A percentile compares a stretch with the other conserved stretches of the same genome.
These are phyloP conservation scores for Diadophis punctatus DNA, from an alignment of 2,113 vertebrate species.

Conservation along the genomic window DNA sequence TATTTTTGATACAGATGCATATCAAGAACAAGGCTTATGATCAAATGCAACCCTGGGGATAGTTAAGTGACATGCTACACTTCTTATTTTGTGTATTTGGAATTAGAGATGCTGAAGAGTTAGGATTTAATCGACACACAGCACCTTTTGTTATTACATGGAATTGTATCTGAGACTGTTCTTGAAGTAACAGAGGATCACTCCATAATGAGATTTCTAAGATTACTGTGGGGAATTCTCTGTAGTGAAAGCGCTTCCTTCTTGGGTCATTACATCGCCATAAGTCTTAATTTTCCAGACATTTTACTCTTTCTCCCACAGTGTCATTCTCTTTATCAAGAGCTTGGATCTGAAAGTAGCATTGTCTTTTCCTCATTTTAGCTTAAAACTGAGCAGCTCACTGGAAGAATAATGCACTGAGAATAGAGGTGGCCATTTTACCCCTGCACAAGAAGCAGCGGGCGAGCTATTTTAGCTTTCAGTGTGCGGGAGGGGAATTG, in stretches of 20 bases:
- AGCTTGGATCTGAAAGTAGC: conserved; percentile 49
- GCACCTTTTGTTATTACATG: conserved; percentile 46
- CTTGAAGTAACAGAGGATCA: conserved; percentile 62
- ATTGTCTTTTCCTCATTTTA: conserved; percentile 40
- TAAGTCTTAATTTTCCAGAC: conserved; percentile 65
- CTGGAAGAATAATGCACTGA: conserved; percentile 22
- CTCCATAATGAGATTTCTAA: conserved; percentile 60
- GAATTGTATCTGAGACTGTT: conserved; percentile 53
- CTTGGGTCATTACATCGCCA: conserved; percentile 60
- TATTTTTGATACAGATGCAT: conserved; percentile 52
- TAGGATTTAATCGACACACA: conserved; percentile 38
- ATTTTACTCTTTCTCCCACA: conserved; percentile 60
- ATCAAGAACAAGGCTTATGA: conserved; percentile 47
- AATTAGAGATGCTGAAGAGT: conserved; percentile 39
- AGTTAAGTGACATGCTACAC: conserved; percentile 53
- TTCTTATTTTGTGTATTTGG: conserved; percentile 38
- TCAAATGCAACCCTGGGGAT: conserved; percentile 43
- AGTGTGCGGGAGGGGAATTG: background rate
- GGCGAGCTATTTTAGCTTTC: background rate
- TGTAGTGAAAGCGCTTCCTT: conserved; percentile 56
- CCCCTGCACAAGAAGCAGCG: conserved; percentile 13
- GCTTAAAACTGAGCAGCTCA: conserved; percentile 27
- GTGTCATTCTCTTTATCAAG: conserved; percentile 55
- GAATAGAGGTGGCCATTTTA: conserved; percentile 1
- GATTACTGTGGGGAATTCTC: conserved; percentile 65